Base-by-base conservation (phyloP, 2,113 vertebrate genomes). In the Cathartes aura region DNA sequence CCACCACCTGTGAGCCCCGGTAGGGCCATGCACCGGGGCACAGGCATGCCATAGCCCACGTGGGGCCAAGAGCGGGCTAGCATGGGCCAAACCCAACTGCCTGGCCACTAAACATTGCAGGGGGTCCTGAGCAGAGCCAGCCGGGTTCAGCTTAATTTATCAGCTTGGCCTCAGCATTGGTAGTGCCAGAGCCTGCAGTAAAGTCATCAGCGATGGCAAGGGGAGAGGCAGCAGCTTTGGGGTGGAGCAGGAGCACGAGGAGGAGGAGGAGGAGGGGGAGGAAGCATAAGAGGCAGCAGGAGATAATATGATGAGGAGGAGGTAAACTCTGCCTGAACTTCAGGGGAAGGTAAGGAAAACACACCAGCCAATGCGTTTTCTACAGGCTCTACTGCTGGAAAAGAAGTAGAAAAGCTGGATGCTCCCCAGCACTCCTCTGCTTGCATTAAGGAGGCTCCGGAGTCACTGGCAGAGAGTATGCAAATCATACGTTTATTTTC, bases 21-120 rank as follows among this genome's bases (percentile, higher is more conserved):
- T 16, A 82, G 29, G 29, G 21, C 30, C 52, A 26, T 4, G 48
- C 2, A 3, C 42, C 5, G 2, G 22, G 12, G 12, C 52, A 67
- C 22, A 27, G 62, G 38, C 5, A 10, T 0, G 6, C 26, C 24
- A 15, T 3, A 71, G 63, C 36, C 30, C 7, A 0, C 0, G 0
- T 22, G 32, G 38, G 47, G 23, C 27, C 13, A 9, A n/a, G 23
- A n/a, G 34, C 2, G 4, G 52, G 42, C 15, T 24, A 60, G 32
- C 23, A 87, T 6, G 42, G 32, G 13, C n/a, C 52, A 78, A 78
- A 64, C 36, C 7, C 4, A 5, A 12, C 15, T 42, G 38, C 1
- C 0, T 70, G 81, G 2, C 48, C 70, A 48, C 6, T 14, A 60
- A 42, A 66, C 6, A 15, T 0, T 12, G 45, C 67, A 50, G 64